Percentiles rank a stretch among this genome's conserved stretches.
Conservation (phyloP, 2,113 vertebrate species). For the Oostethus manadensis region DNA sequence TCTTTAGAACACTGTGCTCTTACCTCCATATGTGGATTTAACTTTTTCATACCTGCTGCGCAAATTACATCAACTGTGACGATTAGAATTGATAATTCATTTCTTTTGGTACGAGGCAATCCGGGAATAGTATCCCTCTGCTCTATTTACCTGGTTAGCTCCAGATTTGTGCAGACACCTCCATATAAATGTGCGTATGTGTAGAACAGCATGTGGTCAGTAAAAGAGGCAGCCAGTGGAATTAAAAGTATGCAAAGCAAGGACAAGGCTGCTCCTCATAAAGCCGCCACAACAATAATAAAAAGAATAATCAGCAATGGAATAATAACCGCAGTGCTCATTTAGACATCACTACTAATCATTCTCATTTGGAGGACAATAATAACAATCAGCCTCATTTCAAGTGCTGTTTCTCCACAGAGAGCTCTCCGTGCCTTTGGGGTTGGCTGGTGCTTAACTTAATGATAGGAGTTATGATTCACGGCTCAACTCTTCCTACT, state of each 20-base stretch:
- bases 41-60: slow-evolving; percentile 10
- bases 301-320: slow-evolving; percentile 62
- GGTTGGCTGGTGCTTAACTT: slow-evolving; percentile 70
- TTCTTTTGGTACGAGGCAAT: slow-evolving; percentile 35
- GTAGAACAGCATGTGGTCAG: slow-evolving; percentile 18
- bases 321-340: slow-evolving; percentile 66
- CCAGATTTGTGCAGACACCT: not conserved
- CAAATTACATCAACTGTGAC: slow-evolving; percentile 35
- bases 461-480: slow-evolving; percentile 74
- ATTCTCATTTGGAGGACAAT: slow-evolving; percentile 72
- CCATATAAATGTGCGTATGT: not conserved
- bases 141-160: slow-evolving; percentile 32
- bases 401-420: slow-evolving; percentile 58
- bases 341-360: slow-evolving; percentile 75
- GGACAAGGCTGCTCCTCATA: slow-evolving; percentile 50
- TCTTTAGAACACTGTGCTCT: too few species aligned
- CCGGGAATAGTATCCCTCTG: slow-evolving; percentile 40
- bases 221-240: slow-evolving; percentile 59
- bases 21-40: too few species aligned
- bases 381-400: slow-evolving; percentile 74
- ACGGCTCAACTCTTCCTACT: slow-evolving; percentile 64
- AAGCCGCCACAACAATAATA: slow-evolving; percentile 53
- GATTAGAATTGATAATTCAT: slow-evolving; percentile 48
- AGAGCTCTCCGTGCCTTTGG: slow-evolving; percentile 63
- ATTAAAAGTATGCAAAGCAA: slow-evolving; percentile 68